phyloP scores from a whole-genome alignment of 37 sponge, comb jelly and placozoan species.

The Chondrilla cf. caribensis region DNA sequence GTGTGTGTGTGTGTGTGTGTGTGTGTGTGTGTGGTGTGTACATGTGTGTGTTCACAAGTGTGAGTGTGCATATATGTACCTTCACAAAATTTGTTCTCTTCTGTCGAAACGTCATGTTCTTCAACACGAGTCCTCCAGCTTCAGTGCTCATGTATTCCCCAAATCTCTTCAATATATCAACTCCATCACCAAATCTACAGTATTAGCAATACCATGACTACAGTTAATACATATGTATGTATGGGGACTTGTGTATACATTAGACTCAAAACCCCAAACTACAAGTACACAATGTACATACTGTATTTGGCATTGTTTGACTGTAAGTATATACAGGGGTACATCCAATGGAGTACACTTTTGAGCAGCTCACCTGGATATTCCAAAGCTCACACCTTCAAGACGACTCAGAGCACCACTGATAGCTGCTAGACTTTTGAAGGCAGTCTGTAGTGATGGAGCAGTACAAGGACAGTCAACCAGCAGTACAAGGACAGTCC shows the following conservation, averaged over 20 bases:
- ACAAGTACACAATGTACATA: too few relatives aligned
- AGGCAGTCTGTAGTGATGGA: slow-evolving; percentile 83
- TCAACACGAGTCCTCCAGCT: slow-evolving; percentile 61
- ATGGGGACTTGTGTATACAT: too few relatives aligned
- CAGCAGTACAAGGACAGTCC: too few relatives aligned
- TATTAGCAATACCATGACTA: too few relatives aligned
- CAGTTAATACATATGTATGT: too few relatives aligned
- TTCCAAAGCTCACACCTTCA: slow-evolving; percentile 85
- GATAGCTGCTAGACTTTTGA: slow-evolving; percentile 86
- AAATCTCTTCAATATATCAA: slow-evolving; percentile 65
- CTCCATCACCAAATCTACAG: slow-evolving; percentile 74
- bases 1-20: not conserved
- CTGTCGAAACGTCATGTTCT: slow-evolving; percentile 74
- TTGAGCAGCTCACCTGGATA: slow-evolving; percentile 45
- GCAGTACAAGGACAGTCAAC: too few relatives aligned
- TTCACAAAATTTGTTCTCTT: slow-evolving; percentile 73
- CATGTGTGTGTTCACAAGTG: not conserved
- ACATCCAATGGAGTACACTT: too few relatives aligned
- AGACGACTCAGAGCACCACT: slow-evolving; percentile 79
- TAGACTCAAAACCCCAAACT: too few relatives aligned
- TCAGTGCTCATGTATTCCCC: slow-evolving; percentile 65
- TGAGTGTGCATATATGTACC: slow-evolving; percentile 38
- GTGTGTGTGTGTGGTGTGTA: too few relatives aligned
- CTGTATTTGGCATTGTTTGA: too few relatives aligned
- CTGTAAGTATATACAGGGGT: too few relatives aligned